phyloP scores from a whole-genome alignment of 2,113 vertebrate genomes.

The Periophthalmodon schlosseri region DNA sequence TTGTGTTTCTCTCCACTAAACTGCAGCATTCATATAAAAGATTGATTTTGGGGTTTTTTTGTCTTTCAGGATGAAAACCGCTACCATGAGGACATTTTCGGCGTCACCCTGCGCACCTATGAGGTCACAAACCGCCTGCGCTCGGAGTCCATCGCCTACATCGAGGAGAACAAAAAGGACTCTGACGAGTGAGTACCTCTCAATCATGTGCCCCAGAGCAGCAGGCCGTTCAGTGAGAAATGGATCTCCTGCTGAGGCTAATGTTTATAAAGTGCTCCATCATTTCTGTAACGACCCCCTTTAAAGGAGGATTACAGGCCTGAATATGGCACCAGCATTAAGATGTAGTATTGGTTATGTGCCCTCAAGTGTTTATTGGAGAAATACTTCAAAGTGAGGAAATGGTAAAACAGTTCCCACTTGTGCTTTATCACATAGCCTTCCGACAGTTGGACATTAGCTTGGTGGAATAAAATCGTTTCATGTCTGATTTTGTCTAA shows the following conservation, averaged over 20 bases:
- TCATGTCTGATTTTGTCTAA: background rate
- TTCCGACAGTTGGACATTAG: background rate
- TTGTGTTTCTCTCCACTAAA: no score
- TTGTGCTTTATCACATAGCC: background rate
- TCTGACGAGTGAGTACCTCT: conserved; percentile 88
- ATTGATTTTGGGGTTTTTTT: background rate
- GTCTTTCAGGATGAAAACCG: conserved; percentile 89
- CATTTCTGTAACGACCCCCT: background rate
- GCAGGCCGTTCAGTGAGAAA: conserved; percentile 1
- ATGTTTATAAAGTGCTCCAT: conserved; percentile 6
- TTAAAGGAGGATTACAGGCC: background rate
- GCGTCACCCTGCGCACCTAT: conserved; percentile 94
- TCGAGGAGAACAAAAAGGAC: conserved; percentile 97
- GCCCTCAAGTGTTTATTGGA: background rate
- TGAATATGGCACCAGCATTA: background rate
- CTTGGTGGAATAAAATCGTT: background rate
- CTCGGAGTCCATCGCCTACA: conserved; percentile 97
- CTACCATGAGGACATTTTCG: conserved; percentile 98
- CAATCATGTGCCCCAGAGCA: background rate
- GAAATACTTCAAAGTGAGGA: background rate
- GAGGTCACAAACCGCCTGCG: conserved; percentile 98
- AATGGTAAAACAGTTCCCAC: background rate
- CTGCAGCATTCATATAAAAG: background rate
- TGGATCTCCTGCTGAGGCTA: conserved; percentile 1
- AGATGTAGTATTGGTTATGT: background rate